These are phyloP conservation scores for Serrognathus titanus DNA, from an alignment of 2,888 invertebrate genomes.

Conservation along the genomic window DNA sequence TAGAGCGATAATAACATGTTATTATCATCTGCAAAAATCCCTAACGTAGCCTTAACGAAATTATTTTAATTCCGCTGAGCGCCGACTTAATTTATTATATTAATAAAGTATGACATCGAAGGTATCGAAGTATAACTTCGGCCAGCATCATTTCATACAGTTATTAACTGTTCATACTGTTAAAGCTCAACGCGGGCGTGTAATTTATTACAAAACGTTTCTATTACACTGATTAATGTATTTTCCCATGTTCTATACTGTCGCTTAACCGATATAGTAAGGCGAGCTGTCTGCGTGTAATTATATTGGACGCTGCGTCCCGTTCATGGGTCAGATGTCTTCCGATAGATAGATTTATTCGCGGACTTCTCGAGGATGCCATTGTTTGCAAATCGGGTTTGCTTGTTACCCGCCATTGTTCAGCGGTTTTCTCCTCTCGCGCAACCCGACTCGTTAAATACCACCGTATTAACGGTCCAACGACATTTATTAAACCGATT, in stretches of 20 bases:
- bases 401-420: conserved; percentile 46
- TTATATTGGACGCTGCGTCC: conserved; percentile 16
- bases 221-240: not conserved
- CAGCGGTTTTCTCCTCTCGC: conserved; percentile 34
- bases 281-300: conserved; percentile 6
- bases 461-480: conserved; percentile 22
- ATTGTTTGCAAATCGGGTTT: conserved; percentile 48
- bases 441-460: conserved; percentile 24
- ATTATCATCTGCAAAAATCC: not conserved
- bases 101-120: too few relatives aligned
- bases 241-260: not conserved
- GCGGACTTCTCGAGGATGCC: conserved; percentile 32
- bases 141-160: too few relatives aligned
- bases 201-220: too few relatives aligned
- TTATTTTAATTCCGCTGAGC: too few relatives aligned
- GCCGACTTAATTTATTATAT: too few relatives aligned
- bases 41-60: too few relatives aligned
- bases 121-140: too few relatives aligned
- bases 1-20: not conserved
- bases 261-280: conserved; percentile 7
- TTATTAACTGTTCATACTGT: too few relatives aligned
- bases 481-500: conserved; percentile 22
- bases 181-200: too few relatives aligned
- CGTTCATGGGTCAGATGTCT: conserved; percentile 28
- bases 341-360: conserved; percentile 33